Base-by-base conservation (phyloP, 92 coral and sea anemone species). In the Phymanthus crucifer region DNA sequence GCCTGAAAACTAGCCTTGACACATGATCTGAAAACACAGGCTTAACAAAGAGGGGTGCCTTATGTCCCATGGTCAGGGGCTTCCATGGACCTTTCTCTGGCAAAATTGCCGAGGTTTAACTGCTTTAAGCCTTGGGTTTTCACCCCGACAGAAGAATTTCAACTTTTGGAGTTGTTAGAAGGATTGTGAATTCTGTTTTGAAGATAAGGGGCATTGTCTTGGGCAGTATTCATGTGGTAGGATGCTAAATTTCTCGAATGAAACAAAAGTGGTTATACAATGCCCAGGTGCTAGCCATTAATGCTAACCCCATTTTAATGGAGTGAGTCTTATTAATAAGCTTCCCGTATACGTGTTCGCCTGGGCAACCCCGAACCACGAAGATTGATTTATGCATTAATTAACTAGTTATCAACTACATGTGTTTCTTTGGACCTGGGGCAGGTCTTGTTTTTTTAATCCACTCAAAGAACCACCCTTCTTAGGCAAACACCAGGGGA, bases 251-350 rank as follows among this genome's bases (percentile, higher is more conserved):
- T 80, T 89, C 86, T 35, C 86, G 82, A 45, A 78, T 70, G 86
- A 78, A 91, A 93, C 97, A 93, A 93, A 93, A 91, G 97, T 93
- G 66, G 66, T 32, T 36, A 93, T 74, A 90, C 97, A 93, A 93
- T 79, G 93, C 88, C 86, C 97, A 93, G 97, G 97, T 93, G 97
- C 93, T 87, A 92, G 80, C 93, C 90, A 91, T 91, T 91, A 91
- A 91, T 77, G 29, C 74, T 67, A 77, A 83, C 86, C 84, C 89
- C 76, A 54, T 77, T 89, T 90, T 90, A 90, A 93, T 90, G 88
- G 94, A 83, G 79, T 85, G 90, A 87, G 89, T 82, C 93, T 91
- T 78, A 88, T 88, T 75, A 81, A 80, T 84, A 90, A 61, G 84
- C 58, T 79, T 74, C 64, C 72, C 52, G 37, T 48, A 79, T 72